A percentile compares a stretch with the other conserved stretches of the same genome.
phyloP scores from a whole-genome alignment of 2,888 invertebrate species.

The Hyposoter didymator region DNA sequence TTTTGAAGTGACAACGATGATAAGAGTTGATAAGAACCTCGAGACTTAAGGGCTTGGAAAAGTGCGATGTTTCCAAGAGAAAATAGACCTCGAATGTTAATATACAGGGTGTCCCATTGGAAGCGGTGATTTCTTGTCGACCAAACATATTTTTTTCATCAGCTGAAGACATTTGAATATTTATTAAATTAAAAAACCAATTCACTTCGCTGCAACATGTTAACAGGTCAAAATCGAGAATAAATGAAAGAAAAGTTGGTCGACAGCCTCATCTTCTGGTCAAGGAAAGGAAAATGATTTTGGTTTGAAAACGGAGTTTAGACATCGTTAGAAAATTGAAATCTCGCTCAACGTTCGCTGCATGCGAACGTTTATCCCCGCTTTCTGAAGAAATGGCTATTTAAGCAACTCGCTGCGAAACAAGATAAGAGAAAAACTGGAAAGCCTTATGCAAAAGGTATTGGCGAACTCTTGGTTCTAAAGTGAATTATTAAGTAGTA shows the following conservation, averaged over 20 bases:
- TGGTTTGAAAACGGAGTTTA: too few species aligned
- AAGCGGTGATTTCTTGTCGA: not conserved
- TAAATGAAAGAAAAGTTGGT: too few species aligned
- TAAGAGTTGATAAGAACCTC: slow-evolving; percentile 8
- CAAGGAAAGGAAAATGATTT: too few species aligned
- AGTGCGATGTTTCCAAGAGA: not conserved
- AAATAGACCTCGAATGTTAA: not conserved
- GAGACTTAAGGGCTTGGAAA: slow-evolving; percentile 2
- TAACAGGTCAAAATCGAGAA: too few species aligned
- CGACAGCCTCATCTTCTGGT: too few species aligned
- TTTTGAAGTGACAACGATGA: slow-evolving; percentile 19
- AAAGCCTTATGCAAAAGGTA: slow-evolving; percentile 55
- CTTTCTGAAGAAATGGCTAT: slow-evolving; percentile 25
- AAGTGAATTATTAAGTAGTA: slow-evolving; percentile 65
- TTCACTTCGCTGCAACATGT: too few species aligned
- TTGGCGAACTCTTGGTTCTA: slow-evolving; percentile 60
- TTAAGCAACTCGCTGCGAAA: slow-evolving; percentile 8
- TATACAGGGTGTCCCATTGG: not conserved
- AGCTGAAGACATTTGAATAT: too few species aligned
- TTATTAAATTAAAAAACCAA: too few species aligned
- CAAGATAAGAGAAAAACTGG: slow-evolving; percentile 18
- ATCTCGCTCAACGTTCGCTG: too few species aligned
- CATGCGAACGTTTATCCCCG: not conserved
- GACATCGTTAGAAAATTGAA: slow-evolving; percentile 19
- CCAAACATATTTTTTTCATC: not conserved